These are phyloP conservation scores for Trigoniulus corallinus DNA, from an alignment of 1,140 invertebrate species.

Conservation along the genomic window DNA sequence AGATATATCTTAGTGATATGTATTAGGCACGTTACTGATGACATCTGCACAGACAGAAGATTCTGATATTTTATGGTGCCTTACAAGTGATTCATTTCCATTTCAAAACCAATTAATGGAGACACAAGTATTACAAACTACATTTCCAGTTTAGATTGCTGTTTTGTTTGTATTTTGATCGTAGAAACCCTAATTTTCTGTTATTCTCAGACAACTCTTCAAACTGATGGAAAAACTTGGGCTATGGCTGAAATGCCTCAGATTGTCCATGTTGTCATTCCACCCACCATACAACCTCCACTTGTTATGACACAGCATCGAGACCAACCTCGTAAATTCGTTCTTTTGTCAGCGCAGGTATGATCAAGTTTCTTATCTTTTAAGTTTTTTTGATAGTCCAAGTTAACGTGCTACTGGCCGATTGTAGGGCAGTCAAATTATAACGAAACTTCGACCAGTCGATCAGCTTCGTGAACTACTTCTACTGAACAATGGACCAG, in stretches of 20 bases:
- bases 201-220: constrained; percentile 42
- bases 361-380: constrained; percentile 8
- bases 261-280: constrained; percentile 1
- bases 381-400: background rate
- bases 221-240: constrained; percentile 69
- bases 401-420: background rate
- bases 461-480: constrained; percentile 67
- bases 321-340: constrained; percentile 53
- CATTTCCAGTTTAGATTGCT: background rate
- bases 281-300: constrained; percentile 33
- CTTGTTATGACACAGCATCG: constrained; percentile 56
- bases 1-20: too few relatives aligned
- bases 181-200: background rate
- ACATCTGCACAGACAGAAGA: constrained; percentile 26
- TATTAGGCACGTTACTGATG: constrained; percentile 26
- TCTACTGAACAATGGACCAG: constrained; percentile 60
- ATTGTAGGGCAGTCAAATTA: constrained; percentile 55
- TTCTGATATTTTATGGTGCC: constrained; percentile 31
- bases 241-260: constrained; percentile 46
- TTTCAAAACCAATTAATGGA: constrained; percentile 31
- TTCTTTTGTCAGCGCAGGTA: constrained; percentile 66
- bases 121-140: constrained; percentile 27
- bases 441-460: constrained; percentile 64
- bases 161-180: background rate
- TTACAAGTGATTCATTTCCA: constrained; percentile 30